A percentile compares a stretch with the other conserved stretches of the same genome.
These are phyloP conservation scores for Drosophila eugracilis DNA, from an alignment of 1,140 invertebrate genomes.

Conservation along the genomic window DNA sequence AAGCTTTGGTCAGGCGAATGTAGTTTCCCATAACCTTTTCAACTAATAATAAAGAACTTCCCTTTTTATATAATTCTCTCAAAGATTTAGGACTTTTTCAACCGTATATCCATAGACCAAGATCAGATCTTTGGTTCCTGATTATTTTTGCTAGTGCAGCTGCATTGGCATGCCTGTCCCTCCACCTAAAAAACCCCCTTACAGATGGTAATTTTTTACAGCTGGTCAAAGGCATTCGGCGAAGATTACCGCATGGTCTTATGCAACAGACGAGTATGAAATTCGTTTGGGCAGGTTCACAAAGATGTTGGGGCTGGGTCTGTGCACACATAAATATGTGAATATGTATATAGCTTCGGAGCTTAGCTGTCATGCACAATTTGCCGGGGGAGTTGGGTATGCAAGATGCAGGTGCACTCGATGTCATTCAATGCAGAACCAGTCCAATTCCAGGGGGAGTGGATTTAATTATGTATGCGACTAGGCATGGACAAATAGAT, in stretches of 20 bases:
- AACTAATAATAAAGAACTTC: no score
- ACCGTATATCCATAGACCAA: no score
- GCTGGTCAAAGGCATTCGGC: constrained; percentile 54
- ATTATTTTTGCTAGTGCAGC: constrained; percentile 14
- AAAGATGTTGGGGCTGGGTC: constrained; percentile 39
- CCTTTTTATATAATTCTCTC: no score
- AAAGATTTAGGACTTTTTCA: no score
- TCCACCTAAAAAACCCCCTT: constrained; percentile 5
- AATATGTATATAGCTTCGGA: constrained; percentile 6
- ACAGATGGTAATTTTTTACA: constrained; percentile 56
- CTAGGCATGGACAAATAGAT: constrained; percentile 26
- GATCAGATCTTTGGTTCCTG: no score
- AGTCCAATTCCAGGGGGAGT: constrained; percentile 30
- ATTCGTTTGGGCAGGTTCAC: constrained; percentile 49
- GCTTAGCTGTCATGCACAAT: constrained; percentile 50
- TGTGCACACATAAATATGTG: neutral
- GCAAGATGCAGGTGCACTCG: constrained; percentile 54
- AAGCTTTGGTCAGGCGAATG: no score
- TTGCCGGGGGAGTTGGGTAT: constrained; percentile 29
- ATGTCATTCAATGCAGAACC: constrained; percentile 58
- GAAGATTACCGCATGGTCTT: constrained; percentile 69
- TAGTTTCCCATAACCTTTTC: no score
- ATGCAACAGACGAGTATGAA: constrained; percentile 66
- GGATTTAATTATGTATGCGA: constrained; percentile 35
- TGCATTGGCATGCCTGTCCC: constrained; percentile 16